Evolutionary conservation across 37 sponge, comb jelly and placozoan genomes (phyloP), one percentile per base, ranked within the genome.

Genomic region (Beroe forskalii): DNA sequence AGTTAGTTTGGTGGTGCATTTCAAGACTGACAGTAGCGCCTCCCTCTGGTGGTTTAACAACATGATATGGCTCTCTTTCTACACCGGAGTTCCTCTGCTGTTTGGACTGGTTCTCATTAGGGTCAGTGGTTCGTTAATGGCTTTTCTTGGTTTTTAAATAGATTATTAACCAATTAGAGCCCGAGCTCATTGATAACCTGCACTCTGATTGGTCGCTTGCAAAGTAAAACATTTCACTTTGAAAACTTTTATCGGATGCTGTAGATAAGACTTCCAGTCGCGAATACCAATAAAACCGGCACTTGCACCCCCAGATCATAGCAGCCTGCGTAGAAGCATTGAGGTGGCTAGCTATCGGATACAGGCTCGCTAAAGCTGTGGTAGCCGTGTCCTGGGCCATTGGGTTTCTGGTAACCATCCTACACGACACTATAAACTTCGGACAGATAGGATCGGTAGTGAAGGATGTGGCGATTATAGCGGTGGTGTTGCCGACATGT

Each of bases 31-130:
- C 6, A 32, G 12, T 37, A 69, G 19, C 1, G 1, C 32, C 72
- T 32, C 33, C 32, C 27, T 69, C 12, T 69, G 72, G 72, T 31
- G 27, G 40, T 80, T 80, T 44, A 80, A 80, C 30, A 80, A 80
- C 55, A 80, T 80, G 86, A 80, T 80, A 14, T 80, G 86, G 86
- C 27, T 80, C 30, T 80, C 86, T 4, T 80, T 80, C 55, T 80
- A 80, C 55, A 48, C 86, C 9, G 86, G 86, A 1, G 86, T 44
- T 2, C 86, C 86, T 0, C 86, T 80, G 1, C 86, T 80, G 30
- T 80, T 80, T 25, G 55, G 55, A 9, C 40, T 80, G 4, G 86
- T 44, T 43, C 40, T 80, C 12, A 41, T 80, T 1, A 80, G 86
- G 86, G 86, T 80, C 3, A 64, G 55, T 48, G n/a, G n/a, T n/a